Evolutionary conservation across 2,888 invertebrate species (phyloP).

Genomic region (Chydorus sphaericus): DNA sequence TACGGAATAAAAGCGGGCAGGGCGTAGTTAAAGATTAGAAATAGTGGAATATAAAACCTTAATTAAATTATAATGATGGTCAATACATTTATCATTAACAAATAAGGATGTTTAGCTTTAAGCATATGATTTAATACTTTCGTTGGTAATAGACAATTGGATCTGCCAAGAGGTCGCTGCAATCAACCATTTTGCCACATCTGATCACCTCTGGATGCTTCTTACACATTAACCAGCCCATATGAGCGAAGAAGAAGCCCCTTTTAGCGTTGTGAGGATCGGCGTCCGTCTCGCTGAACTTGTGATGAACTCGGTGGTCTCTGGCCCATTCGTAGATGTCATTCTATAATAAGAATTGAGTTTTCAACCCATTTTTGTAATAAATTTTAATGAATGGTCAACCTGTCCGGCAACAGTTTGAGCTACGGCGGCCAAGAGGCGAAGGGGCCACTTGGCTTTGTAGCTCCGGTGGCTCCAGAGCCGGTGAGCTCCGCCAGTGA

Average conservation of each 20-base stretch:
- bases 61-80: too few species aligned
- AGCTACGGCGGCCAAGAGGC: slow-evolving; percentile 59
- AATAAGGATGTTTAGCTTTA: too few species aligned
- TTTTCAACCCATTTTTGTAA: neutral
- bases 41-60: slow-evolving; percentile 51
- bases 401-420: slow-evolving; percentile 88
- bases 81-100: too few species aligned
- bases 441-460: slow-evolving; percentile 81
- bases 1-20: slow-evolving; percentile 66
- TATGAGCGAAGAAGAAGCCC: slow-evolving; percentile 91
- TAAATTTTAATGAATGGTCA: slow-evolving; percentile 21
- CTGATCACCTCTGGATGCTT: slow-evolving; percentile 80
- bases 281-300: slow-evolving; percentile 83
- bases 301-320: slow-evolving; percentile 74
- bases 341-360: slow-evolving; percentile 41
- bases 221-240: slow-evolving; percentile 81
- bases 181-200: slow-evolving; percentile 71
- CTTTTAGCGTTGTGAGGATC: slow-evolving; percentile 84
- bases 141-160: slow-evolving; percentile 72
- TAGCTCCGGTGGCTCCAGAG: slow-evolving; percentile 92
- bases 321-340: slow-evolving; percentile 75
- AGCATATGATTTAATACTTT: too few species aligned
- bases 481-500: slow-evolving; percentile 92
- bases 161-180: slow-evolving; percentile 67
- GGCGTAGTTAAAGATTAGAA: slow-evolving; percentile 62